Conservation (phyloP, 1,140 invertebrate genomes). For the Ooceraea biroi region DNA sequence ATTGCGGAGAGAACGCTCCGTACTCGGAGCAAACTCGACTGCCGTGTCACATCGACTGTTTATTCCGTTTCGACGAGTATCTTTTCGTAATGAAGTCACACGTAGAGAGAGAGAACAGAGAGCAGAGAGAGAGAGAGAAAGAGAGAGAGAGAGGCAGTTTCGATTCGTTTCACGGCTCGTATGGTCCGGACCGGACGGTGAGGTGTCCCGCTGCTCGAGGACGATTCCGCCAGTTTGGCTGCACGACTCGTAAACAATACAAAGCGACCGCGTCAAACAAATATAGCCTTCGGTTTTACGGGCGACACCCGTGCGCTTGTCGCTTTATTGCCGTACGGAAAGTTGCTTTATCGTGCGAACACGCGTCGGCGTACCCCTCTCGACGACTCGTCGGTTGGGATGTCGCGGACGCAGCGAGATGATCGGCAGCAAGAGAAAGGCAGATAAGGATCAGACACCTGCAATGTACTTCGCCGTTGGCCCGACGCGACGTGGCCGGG, state of each 20-base stretch:
- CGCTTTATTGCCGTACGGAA: conserved; percentile 73
- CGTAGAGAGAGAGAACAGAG: no score
- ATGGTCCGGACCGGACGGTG: conserved; percentile 52
- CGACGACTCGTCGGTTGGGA: conserved; percentile 8
- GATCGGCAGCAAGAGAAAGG: conserved; percentile 43
- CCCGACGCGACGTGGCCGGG: conserved; percentile 35
- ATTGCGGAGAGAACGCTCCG: conserved; percentile 14
- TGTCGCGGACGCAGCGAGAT: conserved; percentile 26
- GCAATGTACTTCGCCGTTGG: conserved; percentile 20
- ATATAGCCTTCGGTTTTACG: conserved; percentile 76
- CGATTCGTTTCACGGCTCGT: conserved; percentile 66
- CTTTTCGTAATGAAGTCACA: conserved; percentile 75
- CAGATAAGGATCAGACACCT: conserved; percentile 60
- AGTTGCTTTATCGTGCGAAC: conserved; percentile 73
- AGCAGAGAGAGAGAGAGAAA: background rate
- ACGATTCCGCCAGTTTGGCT: conserved; percentile 64
- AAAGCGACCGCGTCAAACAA: conserved; percentile 73
- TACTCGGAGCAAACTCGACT: conserved; percentile 15
- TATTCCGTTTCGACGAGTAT: conserved; percentile 44
- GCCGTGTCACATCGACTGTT: background rate
- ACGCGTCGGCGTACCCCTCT: background rate
- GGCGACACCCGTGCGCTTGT: conserved; percentile 53
- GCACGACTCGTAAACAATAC: conserved; percentile 73
- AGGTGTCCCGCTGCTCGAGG: conserved; percentile 68
- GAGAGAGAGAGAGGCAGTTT: conserved; percentile 22